Conservation (phyloP, 2,888 invertebrate genomes). For the Heliothis peltigera region DNA sequence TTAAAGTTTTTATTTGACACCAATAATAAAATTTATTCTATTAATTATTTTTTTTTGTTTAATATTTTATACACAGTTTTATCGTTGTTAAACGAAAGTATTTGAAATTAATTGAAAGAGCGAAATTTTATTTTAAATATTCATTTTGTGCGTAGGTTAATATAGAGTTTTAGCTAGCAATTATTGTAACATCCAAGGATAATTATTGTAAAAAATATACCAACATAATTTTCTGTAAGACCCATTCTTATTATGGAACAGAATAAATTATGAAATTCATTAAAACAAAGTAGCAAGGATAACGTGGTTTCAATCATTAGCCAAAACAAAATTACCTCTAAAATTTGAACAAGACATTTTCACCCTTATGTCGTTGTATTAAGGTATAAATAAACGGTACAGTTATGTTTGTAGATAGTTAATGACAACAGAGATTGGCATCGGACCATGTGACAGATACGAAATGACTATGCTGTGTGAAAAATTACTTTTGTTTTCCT, state of each 20-base stretch:
- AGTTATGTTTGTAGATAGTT: constrained; percentile 46
- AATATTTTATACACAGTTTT: background rate
- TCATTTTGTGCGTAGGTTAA: background rate
- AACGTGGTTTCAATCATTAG: constrained; percentile 53
- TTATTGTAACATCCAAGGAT: constrained; percentile 20
- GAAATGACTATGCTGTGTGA: constrained; percentile 71
- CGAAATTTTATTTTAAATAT: background rate
- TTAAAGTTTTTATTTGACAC: background rate
- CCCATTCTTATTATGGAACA: constrained; percentile 30
- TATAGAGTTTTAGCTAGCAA: background rate
- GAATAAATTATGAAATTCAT: constrained; percentile 56
- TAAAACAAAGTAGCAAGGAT: constrained; percentile 54
- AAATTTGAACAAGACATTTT: background rate
- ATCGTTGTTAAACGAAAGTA: background rate
- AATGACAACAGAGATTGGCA: constrained; percentile 70
- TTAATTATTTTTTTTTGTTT: too few species aligned
- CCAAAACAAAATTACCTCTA: constrained; percentile 31
- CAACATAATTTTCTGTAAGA: constrained; percentile 21
- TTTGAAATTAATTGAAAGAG: background rate
- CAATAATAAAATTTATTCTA: background rate
- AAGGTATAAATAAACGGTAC: constrained; percentile 15
- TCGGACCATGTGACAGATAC: constrained; percentile 74
- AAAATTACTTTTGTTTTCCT: constrained; percentile 69
- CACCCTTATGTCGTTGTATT: background rate
- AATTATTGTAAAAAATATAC: constrained; percentile 28